A percentile compares a stretch with the other conserved stretches of the same genome.
Evolutionary conservation across 2,113 vertebrate genomes (phyloP).

Genomic region (Zonotrichia leucophrys): DNA sequence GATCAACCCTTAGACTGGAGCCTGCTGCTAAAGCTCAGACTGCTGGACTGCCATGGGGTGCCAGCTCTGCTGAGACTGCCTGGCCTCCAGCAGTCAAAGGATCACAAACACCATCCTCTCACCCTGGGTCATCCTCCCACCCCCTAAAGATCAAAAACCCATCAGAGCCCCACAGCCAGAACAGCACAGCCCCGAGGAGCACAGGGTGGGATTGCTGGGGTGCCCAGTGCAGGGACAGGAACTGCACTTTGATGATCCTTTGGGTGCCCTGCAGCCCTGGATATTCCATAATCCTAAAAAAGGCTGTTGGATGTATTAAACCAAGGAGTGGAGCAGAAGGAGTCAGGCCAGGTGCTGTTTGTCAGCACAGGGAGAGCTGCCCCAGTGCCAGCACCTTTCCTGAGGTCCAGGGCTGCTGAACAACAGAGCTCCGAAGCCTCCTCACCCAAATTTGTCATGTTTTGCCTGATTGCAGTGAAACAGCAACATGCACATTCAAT

Average conservation of each 20-base stretch:
- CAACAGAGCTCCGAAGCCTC: neutral
- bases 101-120: neutral
- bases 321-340: neutral
- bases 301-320: neutral
- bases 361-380: neutral
- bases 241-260: neutral
- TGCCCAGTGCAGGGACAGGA: neutral
- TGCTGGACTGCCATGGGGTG: neutral
- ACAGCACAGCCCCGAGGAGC: neutral
- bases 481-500: conserved; percentile 69
- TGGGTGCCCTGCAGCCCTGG: neutral
- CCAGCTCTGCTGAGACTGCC: neutral
- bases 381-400: neutral
- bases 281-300: neutral
- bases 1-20: neutral
- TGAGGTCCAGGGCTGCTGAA: neutral
- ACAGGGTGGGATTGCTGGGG: neutral
- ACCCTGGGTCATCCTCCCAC: neutral
- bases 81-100: neutral
- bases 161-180: neutral
- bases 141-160: neutral
- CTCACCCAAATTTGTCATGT: neutral
- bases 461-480: conserved; percentile 10
- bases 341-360: neutral
- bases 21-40: neutral